Evolutionary conservation across 2,888 invertebrate genomes (phyloP).

Genomic region (Cerastoderma edule): DNA sequence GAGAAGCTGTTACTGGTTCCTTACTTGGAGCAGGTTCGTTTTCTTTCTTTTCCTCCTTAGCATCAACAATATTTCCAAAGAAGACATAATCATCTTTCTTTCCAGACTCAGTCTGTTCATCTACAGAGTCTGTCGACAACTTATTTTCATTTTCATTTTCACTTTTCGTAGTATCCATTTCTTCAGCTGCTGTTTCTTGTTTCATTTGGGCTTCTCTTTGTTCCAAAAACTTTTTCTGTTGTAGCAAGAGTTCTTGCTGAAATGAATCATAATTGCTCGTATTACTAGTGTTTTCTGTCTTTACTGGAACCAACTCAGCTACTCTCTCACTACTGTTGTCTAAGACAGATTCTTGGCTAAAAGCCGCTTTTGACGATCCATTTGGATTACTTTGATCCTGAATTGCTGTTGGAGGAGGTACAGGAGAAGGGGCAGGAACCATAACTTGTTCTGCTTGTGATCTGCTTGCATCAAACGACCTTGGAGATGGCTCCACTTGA

Average conservation of each 20-base stretch:
- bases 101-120: neutral
- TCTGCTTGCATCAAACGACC: conserved; percentile 10
- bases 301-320: neutral
- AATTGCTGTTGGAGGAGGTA: conserved; percentile 6
- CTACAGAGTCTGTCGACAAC: neutral
- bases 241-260: conserved; percentile 5
- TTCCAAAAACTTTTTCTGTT: conserved; percentile 8
- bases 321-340: neutral
- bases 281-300: neutral
- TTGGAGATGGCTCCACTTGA: conserved; percentile 19
- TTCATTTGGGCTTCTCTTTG: conserved; percentile 2
- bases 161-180: neutral
- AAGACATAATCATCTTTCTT: conserved; percentile 40
- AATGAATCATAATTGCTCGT: conserved; percentile 14
- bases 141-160: conserved; percentile 8
- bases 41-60: conserved; percentile 45
- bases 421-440: neutral
- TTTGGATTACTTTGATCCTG: neutral
- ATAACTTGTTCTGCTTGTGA: neutral
- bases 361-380: neutral
- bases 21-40: conserved; percentile 29
- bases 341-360: neutral
- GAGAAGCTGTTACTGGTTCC: conserved; percentile 57
- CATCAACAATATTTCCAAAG: conserved; percentile 39
- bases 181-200: neutral